Evolutionary conservation across 1,140 invertebrate species (phyloP).

Genomic region (Drosophila repletoides): DNA sequence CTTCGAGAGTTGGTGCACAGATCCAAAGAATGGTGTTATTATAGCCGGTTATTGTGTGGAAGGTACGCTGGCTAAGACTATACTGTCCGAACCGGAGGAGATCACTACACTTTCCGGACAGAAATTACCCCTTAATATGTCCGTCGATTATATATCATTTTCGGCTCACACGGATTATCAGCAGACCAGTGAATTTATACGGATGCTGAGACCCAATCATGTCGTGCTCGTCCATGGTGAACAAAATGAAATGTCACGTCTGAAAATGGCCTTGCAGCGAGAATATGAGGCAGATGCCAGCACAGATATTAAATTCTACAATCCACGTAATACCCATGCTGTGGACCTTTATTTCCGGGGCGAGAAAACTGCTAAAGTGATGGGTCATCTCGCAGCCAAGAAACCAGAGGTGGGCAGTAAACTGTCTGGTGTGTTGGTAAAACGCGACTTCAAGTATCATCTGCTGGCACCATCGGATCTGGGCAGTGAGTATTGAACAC

Average conservation of each 20-base stretch:
- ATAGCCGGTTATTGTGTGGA: constrained; percentile 99
- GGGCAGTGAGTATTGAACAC: constrained; percentile 86
- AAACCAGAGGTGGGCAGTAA: constrained; percentile 90
- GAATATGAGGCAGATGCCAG: constrained; percentile 96
- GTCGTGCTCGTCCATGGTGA: constrained; percentile 98
- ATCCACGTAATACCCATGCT: constrained; percentile 96
- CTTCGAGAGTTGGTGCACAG: constrained; percentile 99
- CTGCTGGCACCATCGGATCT: constrained; percentile 95
- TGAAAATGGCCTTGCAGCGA: constrained; percentile 96
- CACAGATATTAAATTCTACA: constrained; percentile 95
- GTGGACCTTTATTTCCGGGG: constrained; percentile 97
- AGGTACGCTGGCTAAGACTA: constrained; percentile 98
- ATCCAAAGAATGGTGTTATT: constrained; percentile 98
- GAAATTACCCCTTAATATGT: constrained; percentile 97
- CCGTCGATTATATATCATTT: constrained; percentile 99
- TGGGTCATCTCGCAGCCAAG: constrained; percentile 94
- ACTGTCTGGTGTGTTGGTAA: constrained; percentile 97
- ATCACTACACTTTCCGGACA: constrained; percentile 97
- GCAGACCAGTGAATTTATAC: constrained; percentile 98
- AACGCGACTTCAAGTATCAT: constrained; percentile 99
- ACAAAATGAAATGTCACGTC: constrained; percentile 98
- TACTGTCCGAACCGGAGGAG: constrained; percentile 98
- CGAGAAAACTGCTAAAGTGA: constrained; percentile 99
- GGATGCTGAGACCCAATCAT: constrained; percentile 96
- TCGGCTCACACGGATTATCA: constrained; percentile 99